Percentiles rank a stretch among this genome's conserved stretches.
These are phyloP conservation scores for Ochropleura plecta DNA, from an alignment of 2,888 invertebrate genomes.

Conservation along the genomic window DNA sequence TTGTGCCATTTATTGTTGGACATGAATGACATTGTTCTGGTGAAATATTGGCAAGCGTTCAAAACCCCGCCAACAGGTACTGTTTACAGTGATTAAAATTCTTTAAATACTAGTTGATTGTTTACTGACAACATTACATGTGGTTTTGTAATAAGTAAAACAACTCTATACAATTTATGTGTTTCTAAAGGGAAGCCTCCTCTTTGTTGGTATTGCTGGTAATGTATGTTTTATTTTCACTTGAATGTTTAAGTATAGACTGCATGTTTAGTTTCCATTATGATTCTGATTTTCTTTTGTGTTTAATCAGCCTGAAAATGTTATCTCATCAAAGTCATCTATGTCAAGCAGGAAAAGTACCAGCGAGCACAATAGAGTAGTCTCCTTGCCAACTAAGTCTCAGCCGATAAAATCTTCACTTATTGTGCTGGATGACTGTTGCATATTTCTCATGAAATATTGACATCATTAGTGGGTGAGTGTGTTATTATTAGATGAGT, in stretches of 20 bases:
- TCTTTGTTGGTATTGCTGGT: slow-evolving; percentile 1
- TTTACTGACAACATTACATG: slow-evolving; percentile 61
- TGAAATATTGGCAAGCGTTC: slow-evolving; percentile 75
- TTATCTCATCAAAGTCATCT: slow-evolving; percentile 53
- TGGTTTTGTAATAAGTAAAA: slow-evolving; percentile 51
- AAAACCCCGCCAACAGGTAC: slow-evolving; percentile 75
- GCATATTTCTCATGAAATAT: slow-evolving; percentile 36
- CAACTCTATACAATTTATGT: slow-evolving; percentile 32
- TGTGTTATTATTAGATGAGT: slow-evolving; percentile 17
- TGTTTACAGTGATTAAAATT: slow-evolving; percentile 63
- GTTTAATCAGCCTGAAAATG: slow-evolving; percentile 43
- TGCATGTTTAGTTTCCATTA: slow-evolving; percentile 26
- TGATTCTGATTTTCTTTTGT: slow-evolving; percentile 47
- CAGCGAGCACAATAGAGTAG: slow-evolving; percentile 42
- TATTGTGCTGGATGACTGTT: slow-evolving; percentile 33
- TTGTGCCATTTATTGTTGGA: slow-evolving; percentile 55
- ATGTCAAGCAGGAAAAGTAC: slow-evolving; percentile 52
- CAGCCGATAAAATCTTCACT: slow-evolving; percentile 44
- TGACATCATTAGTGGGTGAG: slow-evolving; percentile 22
- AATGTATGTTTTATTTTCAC: slow-evolving; percentile 35
- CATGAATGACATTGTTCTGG: slow-evolving; percentile 65
- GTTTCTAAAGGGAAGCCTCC: slow-evolving; percentile 22
- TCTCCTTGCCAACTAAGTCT: slow-evolving; percentile 24
- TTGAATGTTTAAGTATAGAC: slow-evolving; percentile 6
- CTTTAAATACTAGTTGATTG: slow-evolving; percentile 65